A percentile compares a stretch with the other conserved stretches of the same genome.
Evolutionary conservation across 2,888 invertebrate genomes (phyloP).

Genomic region (Linyphia triangularis): DNA sequence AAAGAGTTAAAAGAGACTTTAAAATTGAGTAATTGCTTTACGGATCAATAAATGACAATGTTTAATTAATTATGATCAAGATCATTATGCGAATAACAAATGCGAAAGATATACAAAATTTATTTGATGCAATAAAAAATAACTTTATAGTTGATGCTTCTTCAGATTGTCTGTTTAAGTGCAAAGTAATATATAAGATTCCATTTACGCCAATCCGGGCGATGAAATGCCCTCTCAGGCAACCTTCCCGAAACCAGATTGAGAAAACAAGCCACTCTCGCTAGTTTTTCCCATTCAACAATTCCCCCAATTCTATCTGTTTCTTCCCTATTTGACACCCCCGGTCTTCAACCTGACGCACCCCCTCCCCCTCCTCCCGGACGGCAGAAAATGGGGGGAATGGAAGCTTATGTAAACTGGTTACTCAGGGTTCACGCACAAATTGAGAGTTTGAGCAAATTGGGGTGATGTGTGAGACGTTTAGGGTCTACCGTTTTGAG

Average conservation of each 20-base stretch:
- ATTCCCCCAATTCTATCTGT: constrained; percentile 67
- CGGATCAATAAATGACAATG: no score
- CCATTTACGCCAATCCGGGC: constrained; percentile 2
- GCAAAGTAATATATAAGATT: no score
- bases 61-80: no score
- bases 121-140: no score
- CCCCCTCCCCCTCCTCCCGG: constrained; percentile 24
- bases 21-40: no score
- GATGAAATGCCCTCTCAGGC: not conserved
- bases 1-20: no score
- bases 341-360: constrained; percentile 72
- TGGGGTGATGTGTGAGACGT: not conserved
- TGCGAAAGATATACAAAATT: no score
- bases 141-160: no score
- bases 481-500: no score
- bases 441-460: constrained; percentile 56
- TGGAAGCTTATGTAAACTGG: constrained; percentile 71
- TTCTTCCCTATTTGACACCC: constrained; percentile 74
- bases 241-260: constrained; percentile 48
- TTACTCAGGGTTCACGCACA: constrained; percentile 66
- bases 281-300: constrained; percentile 59
- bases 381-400: constrained; percentile 1
- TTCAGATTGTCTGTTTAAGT: no score
- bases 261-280: constrained; percentile 71
- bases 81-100: no score